Evolutionary conservation across 2,797 vertebrate genomes (phyloP).

Genomic region (Enteromius fasciolatus): DNA sequence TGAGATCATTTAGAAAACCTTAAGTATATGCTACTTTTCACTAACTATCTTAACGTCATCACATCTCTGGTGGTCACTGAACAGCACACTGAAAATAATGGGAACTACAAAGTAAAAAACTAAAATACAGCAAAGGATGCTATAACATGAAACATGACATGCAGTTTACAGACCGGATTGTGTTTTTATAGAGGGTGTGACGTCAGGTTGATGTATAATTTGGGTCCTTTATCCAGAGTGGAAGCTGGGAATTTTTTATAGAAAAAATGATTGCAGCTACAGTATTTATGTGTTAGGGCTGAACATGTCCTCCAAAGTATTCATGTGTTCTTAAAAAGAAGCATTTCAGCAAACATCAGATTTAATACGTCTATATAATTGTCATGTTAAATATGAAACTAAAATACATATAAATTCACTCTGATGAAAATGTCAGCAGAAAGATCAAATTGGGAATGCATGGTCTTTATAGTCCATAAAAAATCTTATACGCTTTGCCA

Average conservation of each 20-base stretch:
- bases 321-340: background rate
- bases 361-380: background rate
- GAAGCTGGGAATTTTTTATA: background rate
- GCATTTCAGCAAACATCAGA: background rate
- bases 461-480: slow-evolving; percentile 5
- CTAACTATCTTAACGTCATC: background rate
- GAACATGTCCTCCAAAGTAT: background rate
- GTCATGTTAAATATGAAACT: background rate
- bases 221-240: background rate
- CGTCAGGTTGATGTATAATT: background rate
- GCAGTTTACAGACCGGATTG: background rate
- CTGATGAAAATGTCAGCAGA: slow-evolving; percentile 2
- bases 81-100: background rate
- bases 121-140: background rate
- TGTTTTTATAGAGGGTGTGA: background rate
- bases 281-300: background rate
- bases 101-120: background rate
- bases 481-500: slow-evolving; percentile 17
- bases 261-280: background rate
- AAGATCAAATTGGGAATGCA: background rate
- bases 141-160: background rate
- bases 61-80: background rate
- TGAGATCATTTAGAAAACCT: background rate
- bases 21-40: background rate
- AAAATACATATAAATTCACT: background rate